Percentiles rank a stretch among this genome's conserved stretches.
These are phyloP conservation scores for Conistra vaccinii DNA, from an alignment of 2,888 invertebrate genomes.

Conservation along the genomic window DNA sequence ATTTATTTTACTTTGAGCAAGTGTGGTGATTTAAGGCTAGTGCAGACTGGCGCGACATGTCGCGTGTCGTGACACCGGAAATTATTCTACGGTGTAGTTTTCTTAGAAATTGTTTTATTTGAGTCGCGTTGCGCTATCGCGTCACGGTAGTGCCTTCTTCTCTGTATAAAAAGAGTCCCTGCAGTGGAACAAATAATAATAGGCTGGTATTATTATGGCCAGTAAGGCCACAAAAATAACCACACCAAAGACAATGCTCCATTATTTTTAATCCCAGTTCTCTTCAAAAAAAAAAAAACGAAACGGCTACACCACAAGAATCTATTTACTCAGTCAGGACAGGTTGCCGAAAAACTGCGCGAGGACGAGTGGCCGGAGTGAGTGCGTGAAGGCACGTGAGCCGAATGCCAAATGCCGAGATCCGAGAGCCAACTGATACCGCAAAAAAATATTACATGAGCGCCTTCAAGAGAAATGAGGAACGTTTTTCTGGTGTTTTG, in stretches of 20 bases:
- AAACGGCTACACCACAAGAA: constrained; percentile 20
- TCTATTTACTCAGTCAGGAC: constrained; percentile 61
- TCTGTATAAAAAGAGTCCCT: not conserved
- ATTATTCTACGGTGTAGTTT: too few species aligned
- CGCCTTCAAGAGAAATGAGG: constrained; percentile 39
- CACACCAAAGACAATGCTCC: not conserved
- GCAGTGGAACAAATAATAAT: not conserved
- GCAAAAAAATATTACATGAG: constrained; percentile 61
- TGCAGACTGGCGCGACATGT: too few species aligned
- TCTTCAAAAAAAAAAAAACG: constrained; percentile 22
- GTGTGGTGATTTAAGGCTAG: not conserved
- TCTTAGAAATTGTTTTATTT: too few species aligned
- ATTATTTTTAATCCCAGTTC: constrained; percentile 3
- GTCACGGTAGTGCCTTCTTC: too few species aligned
- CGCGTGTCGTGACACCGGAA: too few species aligned
- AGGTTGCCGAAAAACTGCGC: constrained; percentile 53
- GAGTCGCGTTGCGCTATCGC: too few species aligned
- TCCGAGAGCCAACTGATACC: constrained; percentile 48
- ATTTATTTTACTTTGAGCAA: not conserved
- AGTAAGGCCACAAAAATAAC: not conserved
- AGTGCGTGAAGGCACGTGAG: constrained; percentile 54
- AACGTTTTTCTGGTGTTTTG: constrained; percentile 48
- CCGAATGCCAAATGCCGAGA: constrained; percentile 41
- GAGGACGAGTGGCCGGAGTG: constrained; percentile 56
- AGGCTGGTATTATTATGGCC: not conserved